Evolutionary conservation across 2,113 vertebrate species (phyloP).

Genomic region (Lophotis ruficrista): DNA sequence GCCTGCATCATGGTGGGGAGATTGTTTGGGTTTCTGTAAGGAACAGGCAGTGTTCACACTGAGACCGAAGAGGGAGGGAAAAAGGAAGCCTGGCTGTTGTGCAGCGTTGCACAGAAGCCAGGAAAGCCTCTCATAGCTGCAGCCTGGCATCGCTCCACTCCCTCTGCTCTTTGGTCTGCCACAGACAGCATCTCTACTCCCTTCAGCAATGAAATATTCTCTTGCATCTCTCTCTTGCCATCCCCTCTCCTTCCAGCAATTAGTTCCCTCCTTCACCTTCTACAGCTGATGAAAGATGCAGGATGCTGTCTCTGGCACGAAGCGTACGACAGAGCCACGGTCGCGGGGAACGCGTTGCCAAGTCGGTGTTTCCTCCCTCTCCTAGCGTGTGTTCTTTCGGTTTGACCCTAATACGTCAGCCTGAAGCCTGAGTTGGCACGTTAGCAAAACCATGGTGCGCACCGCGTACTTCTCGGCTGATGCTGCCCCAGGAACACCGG

Average conservation of each 20-base stretch:
- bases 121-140: conserved; percentile 13
- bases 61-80: not conserved
- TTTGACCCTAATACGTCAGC: not conserved
- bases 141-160: not conserved
- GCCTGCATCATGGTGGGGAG: rapidly evolving
- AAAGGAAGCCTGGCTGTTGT: not conserved
- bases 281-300: conserved; percentile 2
- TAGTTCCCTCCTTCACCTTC: not conserved
- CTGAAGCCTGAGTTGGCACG: not conserved
- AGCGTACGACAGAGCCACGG: not conserved
- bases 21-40: not conserved
- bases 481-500: not conserved
- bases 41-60: rapidly evolving
- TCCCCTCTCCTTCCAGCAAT: not conserved
- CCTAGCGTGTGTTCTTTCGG: not conserved
- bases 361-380: not conserved
- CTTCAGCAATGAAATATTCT: not conserved
- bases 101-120: not conserved
- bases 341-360: not conserved
- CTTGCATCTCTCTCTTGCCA: conserved; percentile 14
- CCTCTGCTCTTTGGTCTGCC: not conserved
- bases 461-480: not conserved
- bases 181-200: not conserved
- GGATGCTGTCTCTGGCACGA: not conserved
- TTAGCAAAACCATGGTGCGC: not conserved